Evolutionary conservation across 1,140 invertebrate species (phyloP), one percentile per base, ranked within the genome.

Genomic region (Drosophila ogumai): DNA sequence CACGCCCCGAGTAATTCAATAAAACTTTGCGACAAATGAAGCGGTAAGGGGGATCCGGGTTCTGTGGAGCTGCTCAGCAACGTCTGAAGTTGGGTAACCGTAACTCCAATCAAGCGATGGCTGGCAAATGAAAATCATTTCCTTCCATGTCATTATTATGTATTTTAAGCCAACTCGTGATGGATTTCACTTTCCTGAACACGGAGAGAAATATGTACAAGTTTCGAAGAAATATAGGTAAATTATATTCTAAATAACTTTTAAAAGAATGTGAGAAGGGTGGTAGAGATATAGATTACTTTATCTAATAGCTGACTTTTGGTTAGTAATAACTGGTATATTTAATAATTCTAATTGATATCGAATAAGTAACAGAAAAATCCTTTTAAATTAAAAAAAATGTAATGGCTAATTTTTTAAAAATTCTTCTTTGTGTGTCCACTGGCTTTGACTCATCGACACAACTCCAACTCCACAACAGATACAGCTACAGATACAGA

Each of bases 11-110:
- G 85, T 90, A 90, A 90, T 90, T 90, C 86, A 90, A 90, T 90
- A 90, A 90, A 90, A 90, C 74, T 90, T 90, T 90, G 81, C 85
- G 85, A 90, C 85, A 90, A 90, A 90, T 90, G 85, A 90, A 85
- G 85, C 85, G 54, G 55, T 63, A 66, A 22, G 50, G 10, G 43
- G 17, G 84, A 74, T 22, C 64, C 55, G 25, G 40, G 50, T 69
- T 60, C 74, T 86, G 17, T 6, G 44, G 61, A 67, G 44, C 63
- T 49, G 25, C 15, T 19, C 15, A 85, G 66, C 50, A 66, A 50
- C 58, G 64, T 41, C 61, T 47, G 55, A 52, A 75, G 73, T 50
- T 64, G 59, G 41, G 38, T 56, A 56, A 47, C 66, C 57, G 75
- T 80, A 84, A 90, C 85, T 84, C 67, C 77, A 84, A 84, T 57